These are phyloP conservation scores for Botrylloides violaceus DNA, from an alignment of 23 tunicate species.

Conservation along the genomic window DNA sequence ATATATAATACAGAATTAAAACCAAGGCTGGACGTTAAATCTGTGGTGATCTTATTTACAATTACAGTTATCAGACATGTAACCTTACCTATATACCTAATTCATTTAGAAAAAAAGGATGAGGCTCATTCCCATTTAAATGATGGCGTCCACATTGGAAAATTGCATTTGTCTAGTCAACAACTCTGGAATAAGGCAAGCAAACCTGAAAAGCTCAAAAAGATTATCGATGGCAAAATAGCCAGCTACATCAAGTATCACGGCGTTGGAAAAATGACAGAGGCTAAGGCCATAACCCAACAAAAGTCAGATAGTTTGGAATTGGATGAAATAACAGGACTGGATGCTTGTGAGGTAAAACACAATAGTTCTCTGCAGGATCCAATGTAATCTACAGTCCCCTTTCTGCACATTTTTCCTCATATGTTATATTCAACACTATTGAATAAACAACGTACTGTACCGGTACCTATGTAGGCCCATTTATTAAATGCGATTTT, in stretches of 20 bases:
- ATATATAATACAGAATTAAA: too few species aligned
- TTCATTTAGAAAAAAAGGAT: background rate
- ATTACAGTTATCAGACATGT: too few species aligned
- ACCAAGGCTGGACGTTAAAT: too few species aligned
- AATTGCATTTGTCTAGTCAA: background rate
- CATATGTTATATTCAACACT: too few species aligned
- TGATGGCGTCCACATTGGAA: background rate
- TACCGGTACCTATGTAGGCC: too few species aligned
- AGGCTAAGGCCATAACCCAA: background rate
- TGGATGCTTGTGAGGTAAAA: slow-evolving; percentile 14
- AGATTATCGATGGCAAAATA: slow-evolving; percentile 5
- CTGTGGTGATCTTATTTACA: too few species aligned
- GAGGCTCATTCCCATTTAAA: background rate
- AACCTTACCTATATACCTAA: too few species aligned
- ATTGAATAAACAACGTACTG: too few species aligned
- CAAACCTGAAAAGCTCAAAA: slow-evolving; percentile 10
- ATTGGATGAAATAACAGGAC: slow-evolving; percentile 8
- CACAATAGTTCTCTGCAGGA: too few species aligned
- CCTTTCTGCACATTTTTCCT: too few species aligned
- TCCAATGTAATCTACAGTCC: too few species aligned
- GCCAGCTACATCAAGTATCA: slow-evolving; percentile 4
- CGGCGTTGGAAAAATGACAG: background rate
- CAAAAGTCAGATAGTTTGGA: background rate
- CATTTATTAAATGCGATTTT: too few species aligned
- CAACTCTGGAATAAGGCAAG: slow-evolving; percentile 8